These are phyloP conservation scores for Drosophila borborema DNA, from an alignment of 2,888 invertebrate genomes.

Conservation along the genomic window DNA sequence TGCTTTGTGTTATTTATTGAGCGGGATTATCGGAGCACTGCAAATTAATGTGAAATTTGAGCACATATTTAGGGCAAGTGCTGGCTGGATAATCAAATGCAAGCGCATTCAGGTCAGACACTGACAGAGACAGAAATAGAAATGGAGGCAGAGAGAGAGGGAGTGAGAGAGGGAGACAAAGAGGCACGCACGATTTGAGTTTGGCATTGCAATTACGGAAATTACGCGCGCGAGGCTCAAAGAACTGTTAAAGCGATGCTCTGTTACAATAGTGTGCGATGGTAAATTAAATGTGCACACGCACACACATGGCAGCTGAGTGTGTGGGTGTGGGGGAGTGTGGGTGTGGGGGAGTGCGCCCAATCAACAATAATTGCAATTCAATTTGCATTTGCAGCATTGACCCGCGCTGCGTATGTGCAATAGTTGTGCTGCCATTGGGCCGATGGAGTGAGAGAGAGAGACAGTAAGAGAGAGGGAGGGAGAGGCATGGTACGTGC, in stretches of 20 bases:
- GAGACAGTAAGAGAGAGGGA: not conserved
- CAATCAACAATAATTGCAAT: constrained; percentile 62
- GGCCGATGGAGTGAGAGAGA: not conserved
- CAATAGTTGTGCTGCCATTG: constrained; percentile 25
- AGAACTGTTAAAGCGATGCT: constrained; percentile 32
- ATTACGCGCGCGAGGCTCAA: constrained; percentile 39
- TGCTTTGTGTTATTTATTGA: constrained; percentile 16
- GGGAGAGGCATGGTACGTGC: not conserved
- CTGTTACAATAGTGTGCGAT: constrained; percentile 24
- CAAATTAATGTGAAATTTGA: constrained; percentile 22
- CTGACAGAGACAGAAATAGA: constrained; percentile 3
- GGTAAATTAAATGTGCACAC: constrained; percentile 32
- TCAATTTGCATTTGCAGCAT: constrained; percentile 55
- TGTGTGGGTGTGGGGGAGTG: not conserved
- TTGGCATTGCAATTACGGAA: constrained; percentile 50
- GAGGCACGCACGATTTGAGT: constrained; percentile 21
- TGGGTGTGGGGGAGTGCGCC: constrained; percentile 6
- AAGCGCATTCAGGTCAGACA: constrained; percentile 44
- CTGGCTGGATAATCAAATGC: constrained; percentile 50
- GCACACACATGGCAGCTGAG: not conserved
- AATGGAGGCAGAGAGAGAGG: not conserved
- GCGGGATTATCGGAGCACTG: constrained; percentile 6
- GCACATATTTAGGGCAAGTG: constrained; percentile 27
- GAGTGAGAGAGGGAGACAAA: not conserved
- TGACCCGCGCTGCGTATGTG: constrained; percentile 50